phyloP scores from a whole-genome alignment of 2,888 invertebrate species.

The Lamproptera curius region DNA sequence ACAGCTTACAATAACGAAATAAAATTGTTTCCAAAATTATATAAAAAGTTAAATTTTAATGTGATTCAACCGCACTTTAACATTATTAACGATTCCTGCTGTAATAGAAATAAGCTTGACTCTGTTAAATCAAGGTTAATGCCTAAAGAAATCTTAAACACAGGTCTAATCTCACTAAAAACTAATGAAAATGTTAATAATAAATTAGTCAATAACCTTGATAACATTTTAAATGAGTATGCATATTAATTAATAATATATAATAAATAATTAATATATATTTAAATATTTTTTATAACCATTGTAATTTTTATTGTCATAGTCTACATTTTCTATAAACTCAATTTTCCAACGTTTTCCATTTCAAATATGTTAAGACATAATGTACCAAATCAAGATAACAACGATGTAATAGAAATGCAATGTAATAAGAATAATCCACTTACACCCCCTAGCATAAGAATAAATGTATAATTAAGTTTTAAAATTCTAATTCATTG shows the following conservation, averaged over 20 bases:
- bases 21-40: constrained; percentile 10
- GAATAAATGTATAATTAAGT: not conserved
- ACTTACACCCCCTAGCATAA: not conserved
- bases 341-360: constrained; percentile 21
- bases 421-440: not conserved
- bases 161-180: not conserved
- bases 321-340: not conserved
- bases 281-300: not conserved
- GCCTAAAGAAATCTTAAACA: not conserved
- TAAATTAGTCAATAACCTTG: constrained; percentile 1
- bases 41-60: constrained; percentile 7
- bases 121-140: not conserved
- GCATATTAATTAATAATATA: not conserved
- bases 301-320: not conserved
- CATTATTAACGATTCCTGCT: constrained; percentile 18
- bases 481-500: too few species aligned
- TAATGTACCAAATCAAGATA: not conserved
- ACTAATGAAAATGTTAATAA: constrained; percentile 10
- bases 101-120: constrained; percentile 6
- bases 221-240: not conserved
- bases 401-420: constrained; percentile 1
- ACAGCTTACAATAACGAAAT: constrained; percentile 15
- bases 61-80: constrained; percentile 15
- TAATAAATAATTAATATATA: not conserved
- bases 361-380: constrained; percentile 15